Percentiles rank a stretch among this genome's conserved stretches.
These are phyloP conservation scores for Bombyx mandarina DNA, from an alignment of 1,140 invertebrate species.

Conservation along the genomic window DNA sequence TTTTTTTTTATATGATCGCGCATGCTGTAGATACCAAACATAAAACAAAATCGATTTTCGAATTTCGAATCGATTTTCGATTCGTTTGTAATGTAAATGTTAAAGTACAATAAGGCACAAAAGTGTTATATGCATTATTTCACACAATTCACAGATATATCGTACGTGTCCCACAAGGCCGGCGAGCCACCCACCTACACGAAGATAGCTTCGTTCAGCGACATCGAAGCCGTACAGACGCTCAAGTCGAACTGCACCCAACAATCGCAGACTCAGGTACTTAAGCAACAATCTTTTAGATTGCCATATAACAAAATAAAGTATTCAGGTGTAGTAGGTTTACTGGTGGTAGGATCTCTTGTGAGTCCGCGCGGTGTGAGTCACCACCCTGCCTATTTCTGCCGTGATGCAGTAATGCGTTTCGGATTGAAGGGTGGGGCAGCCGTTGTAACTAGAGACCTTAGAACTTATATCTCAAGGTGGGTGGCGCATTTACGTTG, in stretches of 20 bases:
- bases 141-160: constrained; percentile 48
- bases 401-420: too few relatives aligned
- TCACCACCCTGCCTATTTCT: too few relatives aligned
- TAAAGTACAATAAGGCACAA: not conserved
- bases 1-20: too few relatives aligned
- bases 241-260: constrained; percentile 79
- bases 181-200: constrained; percentile 64
- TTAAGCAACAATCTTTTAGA: not conserved
- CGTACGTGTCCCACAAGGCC: constrained; percentile 65
- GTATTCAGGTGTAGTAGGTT: too few relatives aligned
- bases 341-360: too few relatives aligned
- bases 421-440: too few relatives aligned
- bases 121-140: not conserved
- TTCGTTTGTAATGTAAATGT: not conserved
- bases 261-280: constrained; percentile 48
- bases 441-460: too few relatives aligned
- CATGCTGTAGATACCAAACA: not conserved
- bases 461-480: too few relatives aligned
- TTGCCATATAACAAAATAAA: too few relatives aligned
- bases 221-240: constrained; percentile 78
- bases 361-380: too few relatives aligned
- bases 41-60: not conserved
- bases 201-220: constrained; percentile 65
- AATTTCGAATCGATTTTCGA: not conserved
- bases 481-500: too few relatives aligned